Conservation (phyloP, 2,888 invertebrate genomes). For the Phlogophora meticulosa region DNA sequence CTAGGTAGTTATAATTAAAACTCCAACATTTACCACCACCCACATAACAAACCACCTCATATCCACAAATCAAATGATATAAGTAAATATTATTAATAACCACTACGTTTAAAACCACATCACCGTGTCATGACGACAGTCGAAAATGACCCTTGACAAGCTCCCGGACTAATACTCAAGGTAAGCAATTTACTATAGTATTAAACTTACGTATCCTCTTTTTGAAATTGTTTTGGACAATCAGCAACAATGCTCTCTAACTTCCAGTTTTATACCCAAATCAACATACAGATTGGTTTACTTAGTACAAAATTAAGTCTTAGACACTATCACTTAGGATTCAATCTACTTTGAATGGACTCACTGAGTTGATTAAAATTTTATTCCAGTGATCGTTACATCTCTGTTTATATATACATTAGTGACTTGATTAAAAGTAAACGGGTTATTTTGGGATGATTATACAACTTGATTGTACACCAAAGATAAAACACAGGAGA, state of each 20-base stretch:
- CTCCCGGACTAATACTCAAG: not conserved
- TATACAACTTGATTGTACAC: no score
- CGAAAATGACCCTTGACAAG: constrained; percentile 4
- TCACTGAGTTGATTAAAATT: constrained; percentile 32
- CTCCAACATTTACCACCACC: no score
- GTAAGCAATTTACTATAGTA: constrained; percentile 9
- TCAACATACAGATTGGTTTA: constrained; percentile 52
- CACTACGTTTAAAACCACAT: not conserved
- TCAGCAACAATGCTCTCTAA: constrained; percentile 31
- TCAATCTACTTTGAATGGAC: constrained; percentile 34
- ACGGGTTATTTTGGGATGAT: not conserved
- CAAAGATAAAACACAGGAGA: no score
- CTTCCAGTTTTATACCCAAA: constrained; percentile 41
- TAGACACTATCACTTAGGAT: constrained; percentile 40
- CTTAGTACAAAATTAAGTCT: constrained; percentile 35
- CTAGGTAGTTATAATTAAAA: no score
- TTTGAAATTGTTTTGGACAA: constrained; percentile 22
- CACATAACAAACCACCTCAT: not conserved
- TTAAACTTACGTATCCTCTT: constrained; percentile 7
- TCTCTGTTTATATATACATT: not conserved
- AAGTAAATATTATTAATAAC: not conserved
- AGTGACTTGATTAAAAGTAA: not conserved
- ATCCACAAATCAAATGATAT: not conserved
- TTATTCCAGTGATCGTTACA: constrained; percentile 1
- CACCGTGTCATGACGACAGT: not conserved